These are phyloP conservation scores for Pollachius pollachius DNA, from an alignment of 2,113 vertebrate species.

Conservation along the genomic window DNA sequence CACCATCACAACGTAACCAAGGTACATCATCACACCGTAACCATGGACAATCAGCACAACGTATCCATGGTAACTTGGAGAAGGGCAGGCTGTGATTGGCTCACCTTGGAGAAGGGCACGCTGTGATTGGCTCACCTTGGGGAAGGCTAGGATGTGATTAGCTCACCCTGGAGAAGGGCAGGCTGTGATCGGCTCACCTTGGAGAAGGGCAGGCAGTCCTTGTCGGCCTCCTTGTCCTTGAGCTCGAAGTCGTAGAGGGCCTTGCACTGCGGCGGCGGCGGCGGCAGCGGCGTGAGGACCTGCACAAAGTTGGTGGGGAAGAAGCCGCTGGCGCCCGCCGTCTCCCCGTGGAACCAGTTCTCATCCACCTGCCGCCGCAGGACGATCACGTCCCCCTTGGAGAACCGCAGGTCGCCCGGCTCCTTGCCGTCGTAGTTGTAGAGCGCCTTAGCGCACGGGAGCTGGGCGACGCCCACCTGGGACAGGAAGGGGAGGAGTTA, in stretches of 20 bases:
- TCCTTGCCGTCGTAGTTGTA: conserved; percentile 99
- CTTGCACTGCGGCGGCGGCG: conserved; percentile 97
- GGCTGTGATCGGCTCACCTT: conserved; percentile 79
- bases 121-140: conserved; percentile 80
- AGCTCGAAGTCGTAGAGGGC: conserved; percentile 99
- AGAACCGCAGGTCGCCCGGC: conserved; percentile 95
- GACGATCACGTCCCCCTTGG: conserved; percentile 95
- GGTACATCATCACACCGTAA: too few relatives aligned
- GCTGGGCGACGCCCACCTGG: conserved; percentile 86
- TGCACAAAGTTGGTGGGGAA: conserved; percentile 98
- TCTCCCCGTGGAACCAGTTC: conserved; percentile 98
- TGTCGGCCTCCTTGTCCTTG: conserved; percentile 98
- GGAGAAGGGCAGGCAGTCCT: conserved; percentile 96
- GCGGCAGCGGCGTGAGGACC: conserved; percentile 96
- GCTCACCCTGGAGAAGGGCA: conserved; percentile 70
- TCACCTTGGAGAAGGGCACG: not conserved
- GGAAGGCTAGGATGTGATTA: not conserved
- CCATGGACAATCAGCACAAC: too few relatives aligned
- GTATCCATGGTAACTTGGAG: too few relatives aligned
- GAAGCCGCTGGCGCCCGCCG: conserved; percentile 93
- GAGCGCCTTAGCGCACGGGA: conserved; percentile 97
- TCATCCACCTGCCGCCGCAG: conserved; percentile 97
- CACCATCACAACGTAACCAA: too few relatives aligned
- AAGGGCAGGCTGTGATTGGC: not conserved
- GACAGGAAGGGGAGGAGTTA: conserved; percentile 18